These are phyloP conservation scores for Bimastos eiseni DNA, from an alignment of 2,888 invertebrate species.

Conservation along the genomic window DNA sequence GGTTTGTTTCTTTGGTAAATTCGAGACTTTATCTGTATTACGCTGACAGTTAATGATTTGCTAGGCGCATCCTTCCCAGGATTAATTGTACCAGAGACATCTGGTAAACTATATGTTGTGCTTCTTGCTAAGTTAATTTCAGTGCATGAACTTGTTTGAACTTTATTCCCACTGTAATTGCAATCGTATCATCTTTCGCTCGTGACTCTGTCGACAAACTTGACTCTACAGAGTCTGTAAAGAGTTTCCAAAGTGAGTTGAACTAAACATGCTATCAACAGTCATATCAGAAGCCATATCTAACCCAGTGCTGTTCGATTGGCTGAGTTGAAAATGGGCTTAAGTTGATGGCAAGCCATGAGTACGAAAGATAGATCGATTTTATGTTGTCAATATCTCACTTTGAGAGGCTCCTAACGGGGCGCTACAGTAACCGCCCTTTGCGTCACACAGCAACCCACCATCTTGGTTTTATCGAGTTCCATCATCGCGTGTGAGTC, in stretches of 20 bases:
- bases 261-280: background rate
- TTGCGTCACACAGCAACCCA: background rate
- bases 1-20: background rate
- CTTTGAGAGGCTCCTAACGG: background rate
- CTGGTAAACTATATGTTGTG: background rate
- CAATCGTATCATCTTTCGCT: background rate
- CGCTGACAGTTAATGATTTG: background rate
- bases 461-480: background rate
- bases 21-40: background rate
- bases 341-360: background rate
- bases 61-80: background rate
- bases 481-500: background rate
- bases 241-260: background rate
- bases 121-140: background rate
- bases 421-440: no score
- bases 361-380: no score
- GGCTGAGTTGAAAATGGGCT: background rate
- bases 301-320: background rate
- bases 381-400: background rate
- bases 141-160: constrained; percentile 1
- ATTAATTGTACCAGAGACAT: background rate
- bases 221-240: background rate
- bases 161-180: background rate
- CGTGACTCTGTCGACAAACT: background rate
- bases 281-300: background rate